A percentile compares a stretch with the other conserved stretches of the same genome.
Conservation (phyloP, 2,888 invertebrate species). For the Xestia xanthographa region DNA sequence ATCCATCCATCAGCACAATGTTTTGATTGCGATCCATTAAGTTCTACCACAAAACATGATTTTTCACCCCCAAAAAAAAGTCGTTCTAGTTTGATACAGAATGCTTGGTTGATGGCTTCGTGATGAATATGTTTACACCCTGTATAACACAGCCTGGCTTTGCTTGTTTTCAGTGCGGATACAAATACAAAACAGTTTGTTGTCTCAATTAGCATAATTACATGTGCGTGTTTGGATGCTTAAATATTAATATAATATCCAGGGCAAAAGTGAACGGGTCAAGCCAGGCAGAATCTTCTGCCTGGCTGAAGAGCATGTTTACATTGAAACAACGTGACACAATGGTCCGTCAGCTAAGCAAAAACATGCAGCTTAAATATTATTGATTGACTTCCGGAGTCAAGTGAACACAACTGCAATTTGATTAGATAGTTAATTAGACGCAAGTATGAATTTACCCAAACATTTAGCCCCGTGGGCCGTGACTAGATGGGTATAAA, state of each 20-base stretch:
- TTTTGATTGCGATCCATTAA: too few species aligned
- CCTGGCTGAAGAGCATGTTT: neutral
- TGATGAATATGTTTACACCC: too few species aligned
- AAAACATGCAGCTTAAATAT: constrained; percentile 2
- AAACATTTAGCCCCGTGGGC: neutral
- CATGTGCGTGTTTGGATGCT: neutral
- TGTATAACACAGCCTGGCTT: neutral
- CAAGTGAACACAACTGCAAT: neutral
- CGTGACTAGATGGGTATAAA: too few species aligned
- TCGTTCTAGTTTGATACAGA: too few species aligned
- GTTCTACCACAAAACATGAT: too few species aligned
- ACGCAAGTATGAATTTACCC: neutral
- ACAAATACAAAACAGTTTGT: neutral
- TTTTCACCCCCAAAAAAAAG: too few species aligned
- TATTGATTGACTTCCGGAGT: constrained; percentile 6
- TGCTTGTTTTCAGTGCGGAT: neutral
- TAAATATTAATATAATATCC: neutral
- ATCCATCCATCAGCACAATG: too few species aligned
- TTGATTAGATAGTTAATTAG: neutral
- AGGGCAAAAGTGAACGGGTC: neutral
- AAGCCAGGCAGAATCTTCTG: neutral
- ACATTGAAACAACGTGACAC: constrained; percentile 20
- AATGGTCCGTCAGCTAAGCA: constrained; percentile 16
- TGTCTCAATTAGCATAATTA: neutral
- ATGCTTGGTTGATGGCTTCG: too few species aligned